Evolutionary conservation across 2,113 vertebrate genomes (phyloP).

Genomic region (Tupaia chinensis): DNA sequence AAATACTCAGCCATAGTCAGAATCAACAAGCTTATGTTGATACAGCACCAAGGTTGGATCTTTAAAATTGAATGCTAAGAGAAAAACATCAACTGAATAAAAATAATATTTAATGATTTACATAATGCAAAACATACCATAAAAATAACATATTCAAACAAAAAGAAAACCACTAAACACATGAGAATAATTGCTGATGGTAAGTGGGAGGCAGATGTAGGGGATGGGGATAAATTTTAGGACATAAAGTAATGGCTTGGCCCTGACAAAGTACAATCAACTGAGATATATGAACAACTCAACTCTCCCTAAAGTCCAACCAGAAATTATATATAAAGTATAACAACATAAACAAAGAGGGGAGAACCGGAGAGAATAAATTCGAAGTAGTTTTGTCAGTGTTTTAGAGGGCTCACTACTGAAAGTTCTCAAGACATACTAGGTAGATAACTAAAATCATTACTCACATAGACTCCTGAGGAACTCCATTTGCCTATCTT

Average conservation of each 20-base stretch:
- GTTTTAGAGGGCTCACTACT: not conserved
- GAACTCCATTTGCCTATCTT: not conserved
- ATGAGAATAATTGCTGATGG: not conserved
- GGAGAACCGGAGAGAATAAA: not conserved
- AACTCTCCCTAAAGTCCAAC: not conserved
- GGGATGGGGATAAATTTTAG: not conserved
- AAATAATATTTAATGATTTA: not conserved
- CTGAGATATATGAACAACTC: not conserved
- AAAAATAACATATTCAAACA: not conserved
- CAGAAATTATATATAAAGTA: slow-evolving; percentile 16
- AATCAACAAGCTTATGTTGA: not conserved
- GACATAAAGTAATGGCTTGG: not conserved
- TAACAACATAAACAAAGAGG: not conserved
- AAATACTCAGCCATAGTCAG: not conserved
- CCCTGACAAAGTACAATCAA: not conserved
- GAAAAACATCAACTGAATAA: slow-evolving; percentile 40
- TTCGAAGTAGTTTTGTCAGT: not conserved
- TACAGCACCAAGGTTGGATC: not conserved
- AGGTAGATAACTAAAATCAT: not conserved
- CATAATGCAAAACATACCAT: not conserved
- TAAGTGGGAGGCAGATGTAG: not conserved
- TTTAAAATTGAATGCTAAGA: not conserved
- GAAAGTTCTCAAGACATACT: not conserved
- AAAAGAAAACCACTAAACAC: not conserved
- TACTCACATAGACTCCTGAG: not conserved